Evolutionary conservation across 2,113 vertebrate species (phyloP).

Genomic region (Prietella phreatophila): DNA sequence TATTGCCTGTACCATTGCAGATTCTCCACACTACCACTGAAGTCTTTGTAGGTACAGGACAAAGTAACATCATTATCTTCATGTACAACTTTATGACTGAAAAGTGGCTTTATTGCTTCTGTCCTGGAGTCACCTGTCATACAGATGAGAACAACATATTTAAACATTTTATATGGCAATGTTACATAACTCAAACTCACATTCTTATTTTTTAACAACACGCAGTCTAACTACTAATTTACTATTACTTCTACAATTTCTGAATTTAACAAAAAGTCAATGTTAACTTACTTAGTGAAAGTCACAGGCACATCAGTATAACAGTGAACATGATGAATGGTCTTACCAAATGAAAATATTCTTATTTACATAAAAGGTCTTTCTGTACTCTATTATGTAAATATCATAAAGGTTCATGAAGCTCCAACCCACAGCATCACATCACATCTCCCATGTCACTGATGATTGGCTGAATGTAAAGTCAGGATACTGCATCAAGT

Average conservation of each 20-base stretch:
- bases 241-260: no score
- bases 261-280: not conserved
- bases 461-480: no score
- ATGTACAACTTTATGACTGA: not conserved
- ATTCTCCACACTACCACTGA: not conserved
- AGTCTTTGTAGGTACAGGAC: constrained; percentile 27
- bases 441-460: not conserved
- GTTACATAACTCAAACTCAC: no score
- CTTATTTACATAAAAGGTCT: not conserved
- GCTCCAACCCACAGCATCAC: no score
- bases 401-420: not conserved
- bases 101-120: not conserved
- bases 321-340: not conserved
- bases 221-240: not conserved
- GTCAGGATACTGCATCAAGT: no score
- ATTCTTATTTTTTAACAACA: not conserved
- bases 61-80: not conserved
- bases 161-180: not conserved
- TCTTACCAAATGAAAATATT: not conserved
- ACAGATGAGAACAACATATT: not conserved
- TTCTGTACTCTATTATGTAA: not conserved
- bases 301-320: not conserved
- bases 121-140: not conserved
- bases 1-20: not conserved
- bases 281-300: not conserved